Evolutionary conservation across 2,888 invertebrate species (phyloP).

Genomic region (Syrista parreyssii): DNA sequence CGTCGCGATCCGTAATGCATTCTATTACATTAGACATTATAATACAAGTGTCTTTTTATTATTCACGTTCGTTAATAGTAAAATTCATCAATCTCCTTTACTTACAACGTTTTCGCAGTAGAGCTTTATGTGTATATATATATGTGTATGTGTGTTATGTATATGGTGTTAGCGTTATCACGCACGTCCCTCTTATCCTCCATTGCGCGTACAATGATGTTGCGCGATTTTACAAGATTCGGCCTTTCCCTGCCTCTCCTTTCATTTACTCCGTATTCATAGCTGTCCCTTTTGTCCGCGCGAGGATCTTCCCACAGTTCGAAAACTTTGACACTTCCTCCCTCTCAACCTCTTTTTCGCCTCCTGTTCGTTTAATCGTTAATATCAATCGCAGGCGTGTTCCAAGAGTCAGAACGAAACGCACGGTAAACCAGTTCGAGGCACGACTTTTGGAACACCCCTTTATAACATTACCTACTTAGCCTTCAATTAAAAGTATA

Average conservation of each 20-base stretch:
- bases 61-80: conserved; percentile 11
- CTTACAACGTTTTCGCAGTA: neutral
- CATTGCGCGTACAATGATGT: neutral
- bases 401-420: conserved; percentile 3
- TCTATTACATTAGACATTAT: conserved; percentile 6
- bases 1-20: neutral
- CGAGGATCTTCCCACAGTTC: neutral
- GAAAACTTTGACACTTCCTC: neutral
- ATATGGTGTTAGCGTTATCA: neutral
- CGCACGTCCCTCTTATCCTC: neutral
- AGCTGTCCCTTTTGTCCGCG: neutral
- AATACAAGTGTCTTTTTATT: conserved; percentile 21
- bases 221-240: neutral
- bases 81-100: conserved; percentile 9
- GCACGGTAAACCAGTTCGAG: conserved; percentile 4
- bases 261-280: neutral
- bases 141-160: neutral
- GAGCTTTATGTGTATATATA: conserved; percentile 3
- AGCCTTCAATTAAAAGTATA: conserved; percentile 3
- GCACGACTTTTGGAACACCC: conserved; percentile 13
- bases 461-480: conserved; percentile 13
- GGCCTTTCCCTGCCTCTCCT: neutral
- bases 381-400: neutral
- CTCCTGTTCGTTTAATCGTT: neutral
- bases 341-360: neutral